Percentiles rank a stretch among this genome's conserved stretches.
phyloP scores from a whole-genome alignment of 2,888 invertebrate species.

The Epistrophe grossulariae region DNA sequence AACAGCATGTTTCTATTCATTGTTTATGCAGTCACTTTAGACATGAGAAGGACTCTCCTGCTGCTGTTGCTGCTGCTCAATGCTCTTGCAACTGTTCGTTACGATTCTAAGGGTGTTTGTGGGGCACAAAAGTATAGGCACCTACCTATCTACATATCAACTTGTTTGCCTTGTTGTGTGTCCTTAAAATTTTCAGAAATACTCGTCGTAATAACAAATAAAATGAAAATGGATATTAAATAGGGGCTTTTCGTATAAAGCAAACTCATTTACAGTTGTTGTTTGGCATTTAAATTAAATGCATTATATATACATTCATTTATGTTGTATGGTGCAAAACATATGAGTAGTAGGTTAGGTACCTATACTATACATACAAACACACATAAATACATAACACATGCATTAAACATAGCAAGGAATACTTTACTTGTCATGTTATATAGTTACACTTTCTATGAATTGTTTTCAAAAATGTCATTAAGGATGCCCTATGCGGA shows the following conservation, averaged over 20 bases:
- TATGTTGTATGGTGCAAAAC: neutral
- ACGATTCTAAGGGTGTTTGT: conserved; percentile 15
- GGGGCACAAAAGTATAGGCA: neutral
- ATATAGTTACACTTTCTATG: neutral
- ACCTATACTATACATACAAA: no score
- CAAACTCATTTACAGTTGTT: conserved; percentile 35
- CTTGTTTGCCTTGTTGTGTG: conserved; percentile 39
- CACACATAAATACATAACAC: neutral
- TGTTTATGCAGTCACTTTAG: conserved; percentile 44
- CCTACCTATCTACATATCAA: neutral
- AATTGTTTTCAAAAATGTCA: conserved; percentile 37
- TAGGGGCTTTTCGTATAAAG: conserved; percentile 41
- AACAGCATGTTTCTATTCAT: conserved; percentile 32
- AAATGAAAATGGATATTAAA: conserved; percentile 62
- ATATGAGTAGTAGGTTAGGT: no score
- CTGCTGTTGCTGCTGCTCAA: neutral
- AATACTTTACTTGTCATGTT: conserved; percentile 21
- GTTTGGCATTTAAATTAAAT: conserved; percentile 57
- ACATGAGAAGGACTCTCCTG: conserved; percentile 4
- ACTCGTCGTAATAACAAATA: conserved; percentile 36
- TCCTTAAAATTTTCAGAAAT: conserved; percentile 52
- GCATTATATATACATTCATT: conserved; percentile 36
- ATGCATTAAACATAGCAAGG: neutral
- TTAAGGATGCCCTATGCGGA: conserved; percentile 15
- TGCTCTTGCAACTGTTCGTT: conserved; percentile 7